A percentile compares a stretch with the other conserved stretches of the same genome.
Evolutionary conservation across 2,113 vertebrate species (phyloP).

Genomic region (Hippoglossus stenolepis): DNA sequence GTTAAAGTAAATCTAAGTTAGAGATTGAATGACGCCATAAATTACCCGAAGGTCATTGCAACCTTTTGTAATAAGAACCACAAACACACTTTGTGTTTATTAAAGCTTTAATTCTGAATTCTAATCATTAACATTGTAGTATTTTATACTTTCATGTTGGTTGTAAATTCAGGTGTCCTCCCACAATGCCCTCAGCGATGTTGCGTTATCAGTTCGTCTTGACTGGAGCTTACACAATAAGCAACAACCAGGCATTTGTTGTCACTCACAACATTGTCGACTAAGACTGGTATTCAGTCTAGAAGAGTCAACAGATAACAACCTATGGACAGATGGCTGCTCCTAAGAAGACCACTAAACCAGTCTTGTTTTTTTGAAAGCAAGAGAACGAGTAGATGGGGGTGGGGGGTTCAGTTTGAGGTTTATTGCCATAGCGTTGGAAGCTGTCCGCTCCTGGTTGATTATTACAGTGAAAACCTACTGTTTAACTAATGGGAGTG

Average conservation of each 20-base stretch:
- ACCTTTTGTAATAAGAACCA: conserved; percentile 13
- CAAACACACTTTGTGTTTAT: not conserved
- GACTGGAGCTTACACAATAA: conserved; percentile 63
- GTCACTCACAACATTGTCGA: conserved; percentile 49
- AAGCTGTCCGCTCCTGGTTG: conserved; percentile 31
- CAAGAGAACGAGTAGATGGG: not conserved
- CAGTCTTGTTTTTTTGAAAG: conserved; percentile 14
- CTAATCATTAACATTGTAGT: not conserved
- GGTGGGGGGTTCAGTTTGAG: not conserved
- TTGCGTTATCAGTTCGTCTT: conserved; percentile 25
- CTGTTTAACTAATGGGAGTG: conserved; percentile 44
- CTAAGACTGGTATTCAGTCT: not conserved
- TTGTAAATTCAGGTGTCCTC: not conserved
- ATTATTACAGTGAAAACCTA: conserved; percentile 55
- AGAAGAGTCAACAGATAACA: not conserved
- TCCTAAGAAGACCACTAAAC: not conserved
- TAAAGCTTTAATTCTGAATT: not conserved
- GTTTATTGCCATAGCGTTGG: conserved; percentile 30
- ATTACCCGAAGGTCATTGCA: conserved; percentile 26
- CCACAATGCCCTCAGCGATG: conserved; percentile 17
- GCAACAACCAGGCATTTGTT: conserved; percentile 62
- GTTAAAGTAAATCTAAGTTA: not conserved
- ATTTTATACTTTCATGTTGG: not conserved
- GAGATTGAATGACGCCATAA: not conserved
- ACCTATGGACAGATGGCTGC: not conserved